These are phyloP conservation scores for Eristalinus aeneus DNA, from an alignment of 2,888 invertebrate species.

Conservation along the genomic window DNA sequence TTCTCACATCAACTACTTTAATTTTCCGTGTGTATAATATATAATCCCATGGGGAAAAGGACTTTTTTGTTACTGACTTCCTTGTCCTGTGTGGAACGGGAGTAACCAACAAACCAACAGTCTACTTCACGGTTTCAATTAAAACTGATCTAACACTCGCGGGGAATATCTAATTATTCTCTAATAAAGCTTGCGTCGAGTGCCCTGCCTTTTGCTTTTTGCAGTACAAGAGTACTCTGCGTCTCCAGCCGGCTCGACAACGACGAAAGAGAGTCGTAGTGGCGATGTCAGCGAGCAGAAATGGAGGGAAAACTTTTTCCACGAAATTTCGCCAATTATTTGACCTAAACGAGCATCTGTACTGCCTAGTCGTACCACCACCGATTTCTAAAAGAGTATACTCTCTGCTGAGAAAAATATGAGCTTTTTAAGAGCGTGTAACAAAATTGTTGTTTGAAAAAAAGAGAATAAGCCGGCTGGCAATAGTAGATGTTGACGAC, in stretches of 20 bases:
- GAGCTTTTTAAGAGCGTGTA: constrained; percentile 23
- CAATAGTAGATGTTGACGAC: background rate
- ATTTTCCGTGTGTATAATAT: constrained; percentile 22
- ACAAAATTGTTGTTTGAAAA: background rate
- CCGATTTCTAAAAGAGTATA: background rate
- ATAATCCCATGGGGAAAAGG: constrained; percentile 55
- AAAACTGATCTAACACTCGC: constrained; percentile 73
- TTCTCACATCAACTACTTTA: constrained; percentile 27
- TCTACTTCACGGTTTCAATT: constrained; percentile 72
- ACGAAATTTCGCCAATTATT: background rate
- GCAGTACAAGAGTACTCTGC: background rate
- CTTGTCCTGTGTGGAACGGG: background rate
- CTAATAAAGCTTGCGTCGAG: constrained; percentile 37
- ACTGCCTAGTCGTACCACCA: background rate
- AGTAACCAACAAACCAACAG: constrained; percentile 51
- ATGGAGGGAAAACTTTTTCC: background rate
- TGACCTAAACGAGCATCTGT: background rate
- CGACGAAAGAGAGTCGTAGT: background rate
- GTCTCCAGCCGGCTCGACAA: background rate
- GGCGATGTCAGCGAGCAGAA: background rate
- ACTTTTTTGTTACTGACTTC: background rate
- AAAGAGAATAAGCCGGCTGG: background rate
- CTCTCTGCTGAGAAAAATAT: background rate
- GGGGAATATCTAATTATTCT: constrained; percentile 61
- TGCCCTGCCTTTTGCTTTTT: background rate